A percentile compares a stretch with the other conserved stretches of the same genome.
phyloP scores from a whole-genome alignment of 2,797 vertebrate genomes.

The Myotis myotis region DNA sequence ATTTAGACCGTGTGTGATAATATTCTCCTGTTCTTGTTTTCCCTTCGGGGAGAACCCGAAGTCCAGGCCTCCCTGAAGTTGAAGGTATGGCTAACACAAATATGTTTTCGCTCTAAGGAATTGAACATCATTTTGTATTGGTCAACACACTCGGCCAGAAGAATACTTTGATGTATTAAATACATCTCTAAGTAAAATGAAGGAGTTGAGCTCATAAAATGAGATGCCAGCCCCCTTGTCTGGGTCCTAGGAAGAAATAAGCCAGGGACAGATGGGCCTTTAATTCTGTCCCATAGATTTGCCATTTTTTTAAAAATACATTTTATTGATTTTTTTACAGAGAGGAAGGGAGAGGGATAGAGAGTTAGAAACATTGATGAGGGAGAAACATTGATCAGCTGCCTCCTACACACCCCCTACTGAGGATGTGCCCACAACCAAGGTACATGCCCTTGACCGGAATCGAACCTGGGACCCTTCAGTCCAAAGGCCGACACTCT shows the following conservation, averaged over 20 bases:
- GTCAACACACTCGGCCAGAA: not conserved
- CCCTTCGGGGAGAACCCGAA: not conserved
- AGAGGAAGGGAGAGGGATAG: too few relatives aligned
- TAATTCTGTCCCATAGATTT: not conserved
- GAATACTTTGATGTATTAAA: not conserved
- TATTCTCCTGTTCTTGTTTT: not conserved
- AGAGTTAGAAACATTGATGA: too few relatives aligned
- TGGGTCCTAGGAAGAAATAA: not conserved
- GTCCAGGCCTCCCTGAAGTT: not conserved
- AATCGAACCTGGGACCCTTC: too few relatives aligned
- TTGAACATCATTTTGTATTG: not conserved
- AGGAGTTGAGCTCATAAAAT: not conserved
- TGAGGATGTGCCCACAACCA: too few relatives aligned
- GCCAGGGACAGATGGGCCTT: not conserved
- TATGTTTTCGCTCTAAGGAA: not conserved
- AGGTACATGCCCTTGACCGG: too few relatives aligned
- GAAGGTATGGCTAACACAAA: not conserved
- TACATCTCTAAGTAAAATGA: not conserved
- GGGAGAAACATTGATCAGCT: too few relatives aligned
- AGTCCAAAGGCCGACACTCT: too few relatives aligned
- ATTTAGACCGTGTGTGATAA: not conserved
- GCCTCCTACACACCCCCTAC: too few relatives aligned
- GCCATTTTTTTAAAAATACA: not conserved
- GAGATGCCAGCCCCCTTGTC: not conserved
- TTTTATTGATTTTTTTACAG: too few relatives aligned